Conservation (phyloP, 2,888 invertebrate genomes). For the Siphlonurus alternatus region DNA sequence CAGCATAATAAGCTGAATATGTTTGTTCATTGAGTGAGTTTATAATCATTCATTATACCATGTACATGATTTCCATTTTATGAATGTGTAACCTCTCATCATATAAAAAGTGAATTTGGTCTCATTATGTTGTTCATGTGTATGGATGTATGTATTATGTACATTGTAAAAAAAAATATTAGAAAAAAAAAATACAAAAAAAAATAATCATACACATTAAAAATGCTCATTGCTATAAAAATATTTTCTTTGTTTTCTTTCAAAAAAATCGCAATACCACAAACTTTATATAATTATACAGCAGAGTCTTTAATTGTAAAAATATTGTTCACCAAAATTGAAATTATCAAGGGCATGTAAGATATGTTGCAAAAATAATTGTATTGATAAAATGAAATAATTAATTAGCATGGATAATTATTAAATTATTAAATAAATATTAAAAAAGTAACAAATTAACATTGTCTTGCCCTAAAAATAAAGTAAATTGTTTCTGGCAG, state of each 20-base stretch:
- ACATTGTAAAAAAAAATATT: not conserved
- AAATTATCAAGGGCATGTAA: too few relatives aligned
- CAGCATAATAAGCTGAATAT: not conserved
- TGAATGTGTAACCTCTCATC: not conserved
- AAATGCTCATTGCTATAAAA: not conserved
- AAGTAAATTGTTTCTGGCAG: too few relatives aligned
- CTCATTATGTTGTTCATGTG: not conserved
- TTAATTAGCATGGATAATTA: too few relatives aligned
- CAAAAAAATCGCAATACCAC: not conserved
- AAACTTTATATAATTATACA: not conserved
- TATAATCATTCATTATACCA: not conserved
- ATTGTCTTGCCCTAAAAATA: too few relatives aligned
- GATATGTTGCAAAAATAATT: too few relatives aligned
- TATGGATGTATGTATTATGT: not conserved
- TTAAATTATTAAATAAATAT: too few relatives aligned
- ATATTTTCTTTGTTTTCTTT: not conserved
- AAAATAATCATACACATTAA: not conserved
- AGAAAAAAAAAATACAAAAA: not conserved
- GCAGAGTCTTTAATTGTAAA: too few relatives aligned
- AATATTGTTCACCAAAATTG: too few relatives aligned
- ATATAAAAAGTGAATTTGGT: not conserved
- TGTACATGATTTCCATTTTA: not conserved
- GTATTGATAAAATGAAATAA: too few relatives aligned
- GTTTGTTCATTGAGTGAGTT: not conserved
- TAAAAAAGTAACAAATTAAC: too few relatives aligned